Evolutionary conservation across 2,113 vertebrate genomes (phyloP), one percentile per base, ranked within the genome.

Genomic region (Pseudorectes ferrugineus): DNA sequence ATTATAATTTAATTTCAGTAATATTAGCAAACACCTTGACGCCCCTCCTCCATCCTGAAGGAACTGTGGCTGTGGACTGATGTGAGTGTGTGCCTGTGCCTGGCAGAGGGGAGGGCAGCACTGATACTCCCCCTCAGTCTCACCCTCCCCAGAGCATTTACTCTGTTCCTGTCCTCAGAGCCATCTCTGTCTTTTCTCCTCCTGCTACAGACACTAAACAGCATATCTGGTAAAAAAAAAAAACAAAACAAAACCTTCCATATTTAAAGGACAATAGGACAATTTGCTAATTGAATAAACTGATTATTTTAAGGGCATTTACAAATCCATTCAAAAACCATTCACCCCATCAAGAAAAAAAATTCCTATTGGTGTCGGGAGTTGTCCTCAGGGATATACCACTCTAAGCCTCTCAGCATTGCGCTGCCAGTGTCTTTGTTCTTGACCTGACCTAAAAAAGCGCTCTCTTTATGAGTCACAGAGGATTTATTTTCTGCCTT

Each of bases 361-460:
- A 89, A 88, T 77, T 95, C 68, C 55, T 95, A 6, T 83, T 79
- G 75, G 72, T 95, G 95, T 86, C 5, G 28, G 87, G 89, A 90
- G 79, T 55, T 77, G 62, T 94, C 91, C 92, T 95, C 40, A 88
- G 94, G 96, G 95, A 97, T 88, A 25, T 15, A 55, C 58, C 85
- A 81, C 88, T 79, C 26, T 76, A 76, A 96, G 95, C 91, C 95
- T 96, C 95, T 94, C 92, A 92, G 95, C 92, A 82, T 3, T 77
- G 76, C 9, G 6, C 91, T 95, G 89, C 89, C 93, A 91, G 43
- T 68, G 94, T 86, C 91, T 96, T 97, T 97, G 95, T 95, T 95
- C 96, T 95, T 96, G 94, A 95, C 95, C 95, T 97, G 96, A 96
- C 91, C 90, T 97, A 96, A 96, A 97, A 97, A 97, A 95, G 74